Evolutionary conservation across 2,888 invertebrate genomes (phyloP).

Genomic region (Drosophila siamana): DNA sequence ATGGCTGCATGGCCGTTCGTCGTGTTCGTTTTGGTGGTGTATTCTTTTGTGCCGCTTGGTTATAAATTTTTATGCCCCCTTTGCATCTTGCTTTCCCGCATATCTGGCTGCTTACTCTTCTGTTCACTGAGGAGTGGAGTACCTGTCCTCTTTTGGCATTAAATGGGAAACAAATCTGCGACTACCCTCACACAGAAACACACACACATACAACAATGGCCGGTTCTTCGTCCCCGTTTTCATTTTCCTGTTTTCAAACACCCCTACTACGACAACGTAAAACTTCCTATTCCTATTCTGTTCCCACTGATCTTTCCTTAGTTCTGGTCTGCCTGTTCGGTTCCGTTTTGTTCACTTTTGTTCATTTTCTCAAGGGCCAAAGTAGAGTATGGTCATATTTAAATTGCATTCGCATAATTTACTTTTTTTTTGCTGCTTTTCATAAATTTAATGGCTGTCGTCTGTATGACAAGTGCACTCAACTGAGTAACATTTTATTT

Average conservation of each 20-base stretch:
- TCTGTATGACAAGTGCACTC: slow-evolving; percentile 15
- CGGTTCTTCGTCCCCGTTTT: slow-evolving; percentile 37
- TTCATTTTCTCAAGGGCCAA: slow-evolving; percentile 19
- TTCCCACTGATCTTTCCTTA: slow-evolving; percentile 36
- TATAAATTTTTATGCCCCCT: slow-evolving; percentile 52
- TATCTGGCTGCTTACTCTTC: slow-evolving; percentile 12
- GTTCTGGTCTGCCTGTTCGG: slow-evolving; percentile 17
- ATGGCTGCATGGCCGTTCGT: slow-evolving; percentile 22
- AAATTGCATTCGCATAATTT: slow-evolving; percentile 9
- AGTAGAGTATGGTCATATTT: slow-evolving; percentile 7
- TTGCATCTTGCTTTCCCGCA: slow-evolving; percentile 21
- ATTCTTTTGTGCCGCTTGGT: slow-evolving; percentile 48
- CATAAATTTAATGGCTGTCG: slow-evolving; percentile 5
- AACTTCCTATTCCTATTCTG: slow-evolving; percentile 33
- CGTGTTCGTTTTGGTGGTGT: slow-evolving; percentile 52
- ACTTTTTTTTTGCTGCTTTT: neutral
- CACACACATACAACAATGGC: slow-evolving; percentile 6
- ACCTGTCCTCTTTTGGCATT: slow-evolving; percentile 43
- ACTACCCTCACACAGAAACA: slow-evolving; percentile 29
- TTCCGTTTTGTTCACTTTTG: neutral
- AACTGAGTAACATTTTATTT: slow-evolving; percentile 15
- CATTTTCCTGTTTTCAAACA: slow-evolving; percentile 13
- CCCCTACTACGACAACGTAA: slow-evolving; percentile 23
- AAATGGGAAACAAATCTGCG: slow-evolving; percentile 49
- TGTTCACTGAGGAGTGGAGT: slow-evolving; percentile 20